A percentile compares a stretch with the other conserved stretches of the same genome.
These are phyloP conservation scores for Clarias batrachus DNA, from an alignment of 2,113 vertebrate species.

Conservation along the genomic window DNA sequence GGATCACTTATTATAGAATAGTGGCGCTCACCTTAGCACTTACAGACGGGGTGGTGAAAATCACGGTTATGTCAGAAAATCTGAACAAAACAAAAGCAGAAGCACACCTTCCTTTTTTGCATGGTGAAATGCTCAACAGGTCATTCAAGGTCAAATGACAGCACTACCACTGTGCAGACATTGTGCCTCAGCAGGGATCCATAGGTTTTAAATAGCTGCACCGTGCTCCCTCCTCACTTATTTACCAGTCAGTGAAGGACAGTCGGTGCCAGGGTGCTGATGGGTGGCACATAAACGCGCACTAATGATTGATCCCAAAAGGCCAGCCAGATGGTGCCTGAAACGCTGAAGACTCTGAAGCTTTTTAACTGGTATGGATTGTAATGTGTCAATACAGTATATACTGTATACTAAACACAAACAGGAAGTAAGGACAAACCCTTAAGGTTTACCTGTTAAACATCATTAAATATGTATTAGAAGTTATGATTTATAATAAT, in stretches of 20 bases:
- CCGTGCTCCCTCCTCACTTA: not conserved
- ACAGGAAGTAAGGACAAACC: not conserved
- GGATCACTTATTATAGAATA: not conserved
- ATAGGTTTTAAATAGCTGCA: conserved; percentile 14
- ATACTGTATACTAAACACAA: not conserved
- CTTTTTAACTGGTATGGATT: not conserved
- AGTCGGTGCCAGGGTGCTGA: not conserved
- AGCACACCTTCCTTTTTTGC: not conserved
- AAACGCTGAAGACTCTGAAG: not conserved
- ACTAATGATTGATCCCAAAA: not conserved
- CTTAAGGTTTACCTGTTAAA: not conserved
- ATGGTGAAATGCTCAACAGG: not conserved
- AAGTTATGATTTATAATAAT: no score
- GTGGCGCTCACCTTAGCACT: not conserved
- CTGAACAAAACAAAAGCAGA: not conserved
- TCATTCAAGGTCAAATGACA: not conserved
- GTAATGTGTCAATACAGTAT: not conserved
- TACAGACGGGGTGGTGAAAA: not conserved
- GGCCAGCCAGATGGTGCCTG: not conserved
- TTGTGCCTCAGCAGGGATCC: not conserved
- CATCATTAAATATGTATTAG: no score
- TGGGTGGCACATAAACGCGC: not conserved
- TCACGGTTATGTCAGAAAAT: not conserved
- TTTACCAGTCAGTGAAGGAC: conserved; percentile 23
- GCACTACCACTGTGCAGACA: not conserved